These are phyloP conservation scores for Ischnus inquisitorius DNA, from an alignment of 2,888 invertebrate species.

Conservation along the genomic window DNA sequence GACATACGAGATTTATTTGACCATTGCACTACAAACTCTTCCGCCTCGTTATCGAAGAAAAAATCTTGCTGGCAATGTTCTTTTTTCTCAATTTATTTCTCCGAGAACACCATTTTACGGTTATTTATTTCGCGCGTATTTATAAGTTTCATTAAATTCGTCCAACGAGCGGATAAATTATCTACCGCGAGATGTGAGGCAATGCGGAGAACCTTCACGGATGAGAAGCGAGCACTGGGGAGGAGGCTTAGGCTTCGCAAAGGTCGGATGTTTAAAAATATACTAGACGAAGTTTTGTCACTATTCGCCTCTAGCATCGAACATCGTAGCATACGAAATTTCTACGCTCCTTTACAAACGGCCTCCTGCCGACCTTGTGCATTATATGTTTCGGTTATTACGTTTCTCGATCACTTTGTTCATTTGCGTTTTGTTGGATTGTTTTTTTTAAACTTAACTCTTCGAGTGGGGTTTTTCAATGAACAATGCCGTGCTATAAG, in stretches of 20 bases:
- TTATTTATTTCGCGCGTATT: neutral
- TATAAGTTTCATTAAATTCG: neutral
- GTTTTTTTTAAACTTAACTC: neutral
- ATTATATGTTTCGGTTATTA: neutral
- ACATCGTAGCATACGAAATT: neutral
- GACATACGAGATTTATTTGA: conserved; percentile 27
- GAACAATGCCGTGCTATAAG: neutral
- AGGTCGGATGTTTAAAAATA: conserved; percentile 20
- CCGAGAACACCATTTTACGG: neutral
- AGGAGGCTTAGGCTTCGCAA: conserved; percentile 27
- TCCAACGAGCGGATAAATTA: neutral
- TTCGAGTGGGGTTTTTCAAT: neutral
- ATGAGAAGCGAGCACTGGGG: conserved; percentile 46
- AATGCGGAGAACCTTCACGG: conserved; percentile 55
- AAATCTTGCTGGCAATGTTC: neutral
- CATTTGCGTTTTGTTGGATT: neutral
- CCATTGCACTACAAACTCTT: conserved; percentile 2
- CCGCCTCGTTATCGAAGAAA: neutral
- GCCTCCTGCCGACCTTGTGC: neutral
- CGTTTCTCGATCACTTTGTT: neutral
- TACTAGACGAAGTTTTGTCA: conserved; percentile 1
- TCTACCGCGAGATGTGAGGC: conserved; percentile 18
- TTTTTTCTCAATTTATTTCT: neutral
- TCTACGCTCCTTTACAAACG: neutral
- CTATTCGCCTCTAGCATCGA: neutral